Percentiles rank a stretch among this genome's conserved stretches.
Evolutionary conservation across 1,140 invertebrate genomes (phyloP).

Genomic region (Trinorchestia longiramus): DNA sequence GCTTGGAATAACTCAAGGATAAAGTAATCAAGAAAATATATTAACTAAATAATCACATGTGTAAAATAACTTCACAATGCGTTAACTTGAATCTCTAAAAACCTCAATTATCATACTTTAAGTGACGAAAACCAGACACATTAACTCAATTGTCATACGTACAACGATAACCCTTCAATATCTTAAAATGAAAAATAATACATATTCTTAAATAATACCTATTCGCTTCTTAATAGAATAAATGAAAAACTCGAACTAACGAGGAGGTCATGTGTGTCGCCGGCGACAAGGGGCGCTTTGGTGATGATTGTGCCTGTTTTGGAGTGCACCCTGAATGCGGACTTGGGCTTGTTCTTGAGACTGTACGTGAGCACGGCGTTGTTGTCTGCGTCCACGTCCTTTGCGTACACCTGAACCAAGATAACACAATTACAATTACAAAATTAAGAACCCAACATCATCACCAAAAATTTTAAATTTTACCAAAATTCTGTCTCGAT

Average conservation of each 20-base stretch:
- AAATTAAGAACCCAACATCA: not conserved
- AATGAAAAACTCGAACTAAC: not conserved
- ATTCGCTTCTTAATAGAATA: not conserved
- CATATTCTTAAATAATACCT: too few species aligned
- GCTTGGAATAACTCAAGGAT: not conserved
- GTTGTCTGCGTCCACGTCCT: constrained; percentile 19
- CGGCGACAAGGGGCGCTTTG: not conserved
- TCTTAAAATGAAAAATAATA: too few species aligned
- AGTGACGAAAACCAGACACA: too few species aligned
- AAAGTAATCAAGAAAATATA: not conserved
- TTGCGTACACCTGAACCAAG: constrained; percentile 25
- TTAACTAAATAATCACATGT: not conserved
- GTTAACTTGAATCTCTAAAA: not conserved
- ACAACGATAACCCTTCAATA: too few species aligned
- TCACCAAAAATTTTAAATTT: too few species aligned
- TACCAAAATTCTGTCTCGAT: too few species aligned
- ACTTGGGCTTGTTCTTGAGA: constrained; percentile 2
- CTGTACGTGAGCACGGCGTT: constrained; percentile 45
- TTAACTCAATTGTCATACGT: too few species aligned
- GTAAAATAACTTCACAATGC: not conserved
- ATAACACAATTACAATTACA: not conserved
- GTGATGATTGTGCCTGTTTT: constrained; percentile 19
- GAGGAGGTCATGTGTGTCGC: constrained; percentile 10
- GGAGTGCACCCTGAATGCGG: constrained; percentile 10
- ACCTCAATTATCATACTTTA: too few species aligned